These are phyloP conservation scores for Callaeas wilsoni DNA, from an alignment of 2,113 vertebrate species.

Conservation along the genomic window DNA sequence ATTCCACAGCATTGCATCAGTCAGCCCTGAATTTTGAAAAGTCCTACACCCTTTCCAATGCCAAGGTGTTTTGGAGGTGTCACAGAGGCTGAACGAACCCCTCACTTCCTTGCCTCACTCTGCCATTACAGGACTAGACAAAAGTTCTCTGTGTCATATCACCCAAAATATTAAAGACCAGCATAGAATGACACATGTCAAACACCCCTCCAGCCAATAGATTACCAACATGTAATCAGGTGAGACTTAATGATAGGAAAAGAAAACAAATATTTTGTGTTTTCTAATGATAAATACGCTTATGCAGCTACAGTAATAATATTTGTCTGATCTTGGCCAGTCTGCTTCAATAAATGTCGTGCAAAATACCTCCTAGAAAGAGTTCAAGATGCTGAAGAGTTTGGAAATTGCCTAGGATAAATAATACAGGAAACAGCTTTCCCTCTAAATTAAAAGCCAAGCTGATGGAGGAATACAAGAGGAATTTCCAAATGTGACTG, in stretches of 20 bases:
- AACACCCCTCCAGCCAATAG: not conserved
- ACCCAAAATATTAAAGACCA: not conserved
- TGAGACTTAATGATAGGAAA: not conserved
- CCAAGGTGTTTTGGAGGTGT: not conserved
- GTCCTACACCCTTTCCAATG: not conserved
- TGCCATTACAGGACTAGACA: not conserved
- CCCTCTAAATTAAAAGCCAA: not conserved
- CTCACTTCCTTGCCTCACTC: not conserved
- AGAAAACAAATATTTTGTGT: not conserved
- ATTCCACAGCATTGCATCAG: not conserved
- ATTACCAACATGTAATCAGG: not conserved
- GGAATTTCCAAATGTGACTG: not conserved
- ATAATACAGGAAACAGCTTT: not conserved
- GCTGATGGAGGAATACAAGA: not conserved
- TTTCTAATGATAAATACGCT: not conserved
- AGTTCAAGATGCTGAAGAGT: not conserved
- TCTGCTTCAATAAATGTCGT: not conserved
- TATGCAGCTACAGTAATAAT: not conserved
- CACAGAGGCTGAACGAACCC: not conserved
- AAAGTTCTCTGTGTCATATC: not conserved
- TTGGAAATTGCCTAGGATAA: not conserved
- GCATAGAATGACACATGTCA: not conserved
- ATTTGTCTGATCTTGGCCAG: not conserved
- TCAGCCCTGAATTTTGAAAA: not conserved
- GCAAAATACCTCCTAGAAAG: not conserved